Conservation (phyloP, 2,888 invertebrate genomes). For the Scaeva pyrastri region DNA sequence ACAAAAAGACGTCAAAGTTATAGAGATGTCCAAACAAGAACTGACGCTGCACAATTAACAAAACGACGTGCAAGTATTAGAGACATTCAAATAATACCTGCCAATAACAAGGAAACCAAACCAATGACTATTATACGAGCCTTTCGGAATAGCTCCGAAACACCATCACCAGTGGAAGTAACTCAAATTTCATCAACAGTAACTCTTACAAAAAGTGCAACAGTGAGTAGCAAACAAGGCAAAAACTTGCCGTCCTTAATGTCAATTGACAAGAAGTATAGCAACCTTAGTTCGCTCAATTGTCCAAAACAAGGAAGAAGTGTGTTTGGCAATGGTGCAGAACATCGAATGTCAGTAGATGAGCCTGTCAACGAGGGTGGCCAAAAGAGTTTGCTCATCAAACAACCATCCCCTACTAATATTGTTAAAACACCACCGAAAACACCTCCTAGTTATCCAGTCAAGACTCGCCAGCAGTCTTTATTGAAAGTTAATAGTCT, state of each 20-base stretch:
- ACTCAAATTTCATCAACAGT: constrained; percentile 70
- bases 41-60: background rate
- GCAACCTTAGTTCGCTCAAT: constrained; percentile 24
- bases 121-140: constrained; percentile 8
- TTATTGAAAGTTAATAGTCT: constrained; percentile 62
- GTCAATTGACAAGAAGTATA: constrained; percentile 62
- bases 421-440: background rate
- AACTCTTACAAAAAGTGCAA: constrained; percentile 58
- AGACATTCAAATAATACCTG: constrained; percentile 35
- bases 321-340: constrained; percentile 40
- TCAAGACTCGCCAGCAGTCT: constrained; percentile 50
- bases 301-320: constrained; percentile 50
- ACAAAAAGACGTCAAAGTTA: constrained; percentile 17
- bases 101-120: constrained; percentile 15
- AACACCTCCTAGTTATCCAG: background rate
- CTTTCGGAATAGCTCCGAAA: constrained; percentile 3
- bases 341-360: background rate
- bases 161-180: constrained; percentile 36
- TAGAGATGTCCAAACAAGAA: constrained; percentile 4
- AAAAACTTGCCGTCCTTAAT: constrained; percentile 52
- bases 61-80: constrained; percentile 35
- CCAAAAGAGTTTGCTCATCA: constrained; percentile 56
- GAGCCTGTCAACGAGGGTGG: constrained; percentile 13
- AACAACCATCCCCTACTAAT: constrained; percentile 36
- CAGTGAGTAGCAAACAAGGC: constrained; percentile 30